Evolutionary conservation across 2,113 vertebrate species (phyloP), one percentile per base, ranked within the genome.

Genomic region (Caloenas nicobarica): DNA sequence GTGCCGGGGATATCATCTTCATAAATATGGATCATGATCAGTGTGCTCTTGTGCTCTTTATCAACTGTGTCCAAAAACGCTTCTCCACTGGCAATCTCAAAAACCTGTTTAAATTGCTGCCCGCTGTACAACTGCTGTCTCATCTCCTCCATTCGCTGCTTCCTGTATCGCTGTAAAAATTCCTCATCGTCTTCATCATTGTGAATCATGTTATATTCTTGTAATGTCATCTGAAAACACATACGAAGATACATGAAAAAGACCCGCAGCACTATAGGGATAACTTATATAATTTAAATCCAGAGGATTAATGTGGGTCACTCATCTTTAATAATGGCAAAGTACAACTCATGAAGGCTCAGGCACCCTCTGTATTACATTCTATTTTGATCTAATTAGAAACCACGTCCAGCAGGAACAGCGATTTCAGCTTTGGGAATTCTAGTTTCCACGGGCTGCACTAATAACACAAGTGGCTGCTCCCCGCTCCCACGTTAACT

Each of bases 91-190:
- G 42, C 88, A 13, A 99, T 98, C 96, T 99, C 99, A 36, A 98
- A 98, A 22, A 99, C 99, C 86, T 98, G 98, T 57, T 98, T 98
- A 51, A 99, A 99, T 0, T 98, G 98, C 72, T 99, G 99, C 40
- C 98, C 98, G 0, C 97, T 98, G 89, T 98, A 98, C 62, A 99
- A 86, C 97, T 99, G 99, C 78, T 98, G 98, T 28, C 98, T 98
- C 99, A 99, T 99, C 96, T 99, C 99, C 73, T 99, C 99, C 86
- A 99, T 99, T 48, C 99, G 98, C 98, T 99, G 99, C 97, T 98
- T 98, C n/a, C 99, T 98, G 97, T 99, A 99, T 53, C 98, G 98
- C 97, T 99, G 98, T 42, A 99, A 95, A 93, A 99, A 99, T 4
- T 98, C 98, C 94, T 99, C 99, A 2, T 99, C 99, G 0, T 99